Evolutionary conservation across 2,113 vertebrate genomes (phyloP).

Genomic region (Sminthopsis crassicaudata): DNA sequence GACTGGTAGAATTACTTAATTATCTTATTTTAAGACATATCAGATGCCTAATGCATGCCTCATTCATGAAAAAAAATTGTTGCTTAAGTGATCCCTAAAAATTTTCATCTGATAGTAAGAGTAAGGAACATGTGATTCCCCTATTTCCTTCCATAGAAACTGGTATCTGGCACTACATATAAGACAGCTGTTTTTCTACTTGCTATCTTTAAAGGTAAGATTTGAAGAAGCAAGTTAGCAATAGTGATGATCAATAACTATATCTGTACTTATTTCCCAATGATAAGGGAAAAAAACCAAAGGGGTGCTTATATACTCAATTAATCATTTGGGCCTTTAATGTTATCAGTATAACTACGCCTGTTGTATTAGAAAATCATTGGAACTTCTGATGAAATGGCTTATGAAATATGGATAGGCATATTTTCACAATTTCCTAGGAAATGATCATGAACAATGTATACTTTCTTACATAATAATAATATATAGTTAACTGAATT

Average conservation of each 20-base stretch:
- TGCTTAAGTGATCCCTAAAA: not conserved
- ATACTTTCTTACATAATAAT: not conserved
- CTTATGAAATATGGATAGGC: not conserved
- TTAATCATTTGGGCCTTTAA: not conserved
- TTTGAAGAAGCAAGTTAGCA: not conserved
- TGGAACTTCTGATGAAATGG: not conserved
- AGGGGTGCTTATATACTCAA: not conserved
- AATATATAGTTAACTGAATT: slow-evolving; percentile 5
- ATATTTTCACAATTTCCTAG: not conserved
- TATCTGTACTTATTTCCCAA: not conserved
- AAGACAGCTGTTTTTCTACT: not conserved
- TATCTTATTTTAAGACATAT: not conserved
- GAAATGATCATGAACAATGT: not conserved
- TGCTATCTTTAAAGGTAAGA: not conserved
- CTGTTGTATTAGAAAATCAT: not conserved
- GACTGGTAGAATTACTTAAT: not conserved
- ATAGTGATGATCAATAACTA: not conserved
- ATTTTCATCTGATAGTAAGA: not conserved
- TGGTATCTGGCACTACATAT: not conserved
- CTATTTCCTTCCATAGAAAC: not conserved
- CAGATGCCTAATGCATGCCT: not conserved
- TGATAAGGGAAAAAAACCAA: not conserved
- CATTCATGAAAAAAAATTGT: not conserved
- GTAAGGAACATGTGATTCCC: not conserved
- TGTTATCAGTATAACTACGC: not conserved